These are phyloP conservation scores for Sclerodermus sp. DNA, from an alignment of 2,888 invertebrate genomes.

Conservation along the genomic window DNA sequence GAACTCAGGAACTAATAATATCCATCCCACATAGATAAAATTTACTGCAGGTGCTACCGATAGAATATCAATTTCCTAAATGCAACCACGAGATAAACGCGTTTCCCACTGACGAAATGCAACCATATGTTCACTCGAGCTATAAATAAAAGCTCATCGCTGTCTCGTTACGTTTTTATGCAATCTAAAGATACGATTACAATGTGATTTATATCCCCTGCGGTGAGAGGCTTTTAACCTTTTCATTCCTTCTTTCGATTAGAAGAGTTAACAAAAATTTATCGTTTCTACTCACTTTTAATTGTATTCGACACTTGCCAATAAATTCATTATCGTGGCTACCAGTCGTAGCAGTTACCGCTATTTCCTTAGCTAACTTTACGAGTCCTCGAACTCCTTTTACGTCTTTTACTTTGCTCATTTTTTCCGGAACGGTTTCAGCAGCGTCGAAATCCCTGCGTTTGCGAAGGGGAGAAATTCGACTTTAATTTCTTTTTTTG, in stretches of 20 bases:
- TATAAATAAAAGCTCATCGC: neutral
- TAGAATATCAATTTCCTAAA: too few relatives aligned
- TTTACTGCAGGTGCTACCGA: too few relatives aligned
- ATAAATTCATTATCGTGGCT: constrained; percentile 95
- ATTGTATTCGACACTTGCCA: constrained; percentile 81
- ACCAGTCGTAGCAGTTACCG: constrained; percentile 91
- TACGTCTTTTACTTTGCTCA: constrained; percentile 81
- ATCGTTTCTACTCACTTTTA: constrained; percentile 66
- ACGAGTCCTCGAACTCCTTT: constrained; percentile 83
- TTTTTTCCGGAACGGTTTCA: constrained; percentile 84
- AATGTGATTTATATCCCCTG: too few relatives aligned
- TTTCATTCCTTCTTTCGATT: too few relatives aligned
- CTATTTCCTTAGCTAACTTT: constrained; percentile 86
- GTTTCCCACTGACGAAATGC: neutral
- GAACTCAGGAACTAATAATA: too few relatives aligned
- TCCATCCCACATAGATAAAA: too few relatives aligned
- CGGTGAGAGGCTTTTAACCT: too few relatives aligned
- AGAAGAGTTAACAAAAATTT: too few relatives aligned
- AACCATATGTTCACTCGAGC: neutral
- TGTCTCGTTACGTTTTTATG: too few relatives aligned
- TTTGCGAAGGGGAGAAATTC: constrained; percentile 1
- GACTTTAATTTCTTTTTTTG: neutral
- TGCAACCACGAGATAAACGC: neutral
- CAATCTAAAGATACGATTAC: too few relatives aligned
- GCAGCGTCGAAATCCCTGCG: constrained; percentile 86